These are phyloP conservation scores for Papilio helenus DNA, from an alignment of 1,140 invertebrate genomes.

Conservation along the genomic window DNA sequence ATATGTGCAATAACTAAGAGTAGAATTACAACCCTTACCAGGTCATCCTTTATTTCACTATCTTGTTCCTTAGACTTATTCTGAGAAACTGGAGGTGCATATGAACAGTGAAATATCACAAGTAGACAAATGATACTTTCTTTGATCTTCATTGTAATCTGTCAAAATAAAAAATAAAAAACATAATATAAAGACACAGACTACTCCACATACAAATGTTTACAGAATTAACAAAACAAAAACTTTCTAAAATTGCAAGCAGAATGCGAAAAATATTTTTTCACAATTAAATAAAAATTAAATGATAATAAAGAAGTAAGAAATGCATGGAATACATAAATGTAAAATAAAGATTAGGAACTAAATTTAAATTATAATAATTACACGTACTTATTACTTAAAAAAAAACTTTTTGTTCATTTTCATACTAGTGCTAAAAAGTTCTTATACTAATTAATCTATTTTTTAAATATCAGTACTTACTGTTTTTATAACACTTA, in stretches of 20 bases:
- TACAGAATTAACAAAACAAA: neutral
- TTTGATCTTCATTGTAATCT: slow-evolving; percentile 61
- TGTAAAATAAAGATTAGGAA: no score
- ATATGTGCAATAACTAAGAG: no score
- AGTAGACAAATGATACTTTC: slow-evolving; percentile 55
- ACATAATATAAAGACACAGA: neutral
- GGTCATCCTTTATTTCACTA: slow-evolving; percentile 71
- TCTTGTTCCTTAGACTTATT: slow-evolving; percentile 72
- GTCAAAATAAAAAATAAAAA: slow-evolving; percentile 37
- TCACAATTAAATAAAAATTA: neutral
- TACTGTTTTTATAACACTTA: slow-evolving; percentile 12
- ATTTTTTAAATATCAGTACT: neutral
- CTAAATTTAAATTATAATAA: neutral
- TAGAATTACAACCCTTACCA: slow-evolving; percentile 57
- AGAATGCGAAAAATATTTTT: neutral
- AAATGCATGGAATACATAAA: no score
- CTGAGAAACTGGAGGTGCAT: slow-evolving; percentile 75
- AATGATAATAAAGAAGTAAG: neutral
- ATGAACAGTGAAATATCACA: slow-evolving; percentile 66
- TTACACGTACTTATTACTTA: neutral
- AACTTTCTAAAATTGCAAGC: neutral
- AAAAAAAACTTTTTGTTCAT: neutral
- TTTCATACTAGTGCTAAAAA: neutral
- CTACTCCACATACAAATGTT: neutral
- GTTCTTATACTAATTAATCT: neutral